These are phyloP conservation scores for Apodemus speciosus DNA, from an alignment of 2,113 vertebrate species.

Conservation along the genomic window DNA sequence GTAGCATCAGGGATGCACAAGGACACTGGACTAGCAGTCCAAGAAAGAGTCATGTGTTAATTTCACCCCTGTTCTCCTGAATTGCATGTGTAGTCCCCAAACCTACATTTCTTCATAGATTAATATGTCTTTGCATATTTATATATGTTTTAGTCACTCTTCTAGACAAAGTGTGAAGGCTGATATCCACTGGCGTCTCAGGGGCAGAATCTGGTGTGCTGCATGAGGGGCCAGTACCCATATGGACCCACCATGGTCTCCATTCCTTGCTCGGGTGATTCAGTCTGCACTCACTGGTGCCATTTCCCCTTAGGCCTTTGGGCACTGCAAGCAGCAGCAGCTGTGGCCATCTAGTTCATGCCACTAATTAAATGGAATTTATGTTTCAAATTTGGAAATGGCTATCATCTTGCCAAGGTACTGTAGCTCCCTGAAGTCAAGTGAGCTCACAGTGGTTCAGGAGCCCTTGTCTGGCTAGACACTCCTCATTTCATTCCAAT, in stretches of 20 bases:
- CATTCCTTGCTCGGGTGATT: neutral
- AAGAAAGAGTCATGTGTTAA: neutral
- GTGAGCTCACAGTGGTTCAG: conserved; percentile 1
- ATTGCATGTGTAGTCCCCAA: neutral
- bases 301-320: conserved; percentile 67
- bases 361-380: conserved; percentile 80
- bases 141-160: neutral
- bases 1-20: neutral
- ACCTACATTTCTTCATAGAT: neutral
- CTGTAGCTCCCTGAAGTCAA: conserved; percentile 50
- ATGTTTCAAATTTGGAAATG: conserved; percentile 72
- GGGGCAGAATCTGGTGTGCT: neutral
- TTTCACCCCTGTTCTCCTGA: neutral
- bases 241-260: neutral
- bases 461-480: conserved; percentile 1
- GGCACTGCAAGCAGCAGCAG: conserved; percentile 69
- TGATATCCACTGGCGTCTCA: rapidly evolving
- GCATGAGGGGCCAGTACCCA: neutral
- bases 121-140: neutral
- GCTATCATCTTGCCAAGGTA: conserved; percentile 67
- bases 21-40: neutral
- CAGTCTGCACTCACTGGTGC: neutral
- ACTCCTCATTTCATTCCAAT: neutral
- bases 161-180: neutral
- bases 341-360: conserved; percentile 74